These are phyloP conservation scores for Eupithecia inturbata DNA, from an alignment of 2,888 invertebrate genomes.

Conservation along the genomic window DNA sequence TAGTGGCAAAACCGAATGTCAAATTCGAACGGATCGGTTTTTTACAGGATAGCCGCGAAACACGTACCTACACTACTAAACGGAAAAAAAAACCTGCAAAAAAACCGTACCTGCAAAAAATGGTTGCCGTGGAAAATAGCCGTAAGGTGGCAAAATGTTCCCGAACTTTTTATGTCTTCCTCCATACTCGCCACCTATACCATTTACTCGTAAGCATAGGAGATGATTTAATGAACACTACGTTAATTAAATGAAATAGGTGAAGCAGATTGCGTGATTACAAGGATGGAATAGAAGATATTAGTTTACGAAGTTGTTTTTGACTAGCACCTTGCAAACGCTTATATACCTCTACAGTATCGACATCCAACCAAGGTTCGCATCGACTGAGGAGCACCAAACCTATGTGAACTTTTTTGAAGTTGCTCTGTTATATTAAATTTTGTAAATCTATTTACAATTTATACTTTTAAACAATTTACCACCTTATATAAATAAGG, in stretches of 20 bases:
- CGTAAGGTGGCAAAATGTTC: neutral
- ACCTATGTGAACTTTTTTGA: neutral
- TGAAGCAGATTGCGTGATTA: too few species aligned
- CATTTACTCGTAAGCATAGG: neutral
- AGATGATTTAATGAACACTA: neutral
- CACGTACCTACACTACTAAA: too few species aligned
- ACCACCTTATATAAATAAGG: slow-evolving; percentile 83
- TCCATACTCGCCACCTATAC: neutral
- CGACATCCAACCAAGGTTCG: neutral
- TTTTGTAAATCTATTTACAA: neutral
- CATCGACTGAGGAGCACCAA: neutral
- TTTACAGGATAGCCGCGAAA: too few species aligned
- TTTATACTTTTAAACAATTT: slow-evolving; percentile 49
- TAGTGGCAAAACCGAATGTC: too few species aligned
- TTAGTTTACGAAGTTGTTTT: neutral
- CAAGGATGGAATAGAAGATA: too few species aligned
- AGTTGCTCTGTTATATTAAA: neutral
- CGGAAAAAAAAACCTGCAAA: too few species aligned
- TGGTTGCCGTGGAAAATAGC: too few species aligned
- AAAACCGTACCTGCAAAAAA: too few species aligned
- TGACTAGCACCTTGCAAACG: neutral
- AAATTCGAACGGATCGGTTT: too few species aligned
- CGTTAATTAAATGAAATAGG: neutral
- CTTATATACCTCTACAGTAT: neutral
- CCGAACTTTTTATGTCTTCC: neutral